phyloP scores from a whole-genome alignment of 2,113 vertebrate species.

The Gymnobelideus leadbeateri region DNA sequence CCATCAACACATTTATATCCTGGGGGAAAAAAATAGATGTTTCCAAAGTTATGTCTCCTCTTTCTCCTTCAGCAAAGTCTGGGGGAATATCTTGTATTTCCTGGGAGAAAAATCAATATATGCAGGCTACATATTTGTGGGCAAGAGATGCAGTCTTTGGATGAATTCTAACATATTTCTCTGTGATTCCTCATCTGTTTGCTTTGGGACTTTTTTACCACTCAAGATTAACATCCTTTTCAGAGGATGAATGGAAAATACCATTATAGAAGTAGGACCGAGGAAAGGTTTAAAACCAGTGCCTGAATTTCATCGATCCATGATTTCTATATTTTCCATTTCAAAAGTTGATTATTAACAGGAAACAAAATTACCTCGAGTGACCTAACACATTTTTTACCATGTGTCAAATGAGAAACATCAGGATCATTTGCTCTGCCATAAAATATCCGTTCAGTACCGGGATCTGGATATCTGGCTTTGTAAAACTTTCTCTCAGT shows the following conservation, averaged over 20 bases:
- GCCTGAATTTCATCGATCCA: no score
- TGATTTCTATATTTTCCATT: background rate
- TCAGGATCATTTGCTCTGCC: conserved; percentile 86
- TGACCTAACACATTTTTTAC: conserved; percentile 36
- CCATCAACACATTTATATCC: background rate
- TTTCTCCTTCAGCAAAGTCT: background rate
- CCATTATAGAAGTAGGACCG: background rate
- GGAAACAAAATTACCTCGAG: conserved; percentile 82
- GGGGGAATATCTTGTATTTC: background rate
- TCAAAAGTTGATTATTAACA: conserved; percentile 78
- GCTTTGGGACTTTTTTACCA: background rate
- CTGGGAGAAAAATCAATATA: background rate
- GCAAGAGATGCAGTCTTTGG: background rate
- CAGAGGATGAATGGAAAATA: background rate
- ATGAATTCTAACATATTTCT: background rate
- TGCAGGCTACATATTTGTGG: background rate
- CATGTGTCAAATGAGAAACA: conserved; percentile 68
- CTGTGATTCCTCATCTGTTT: background rate
- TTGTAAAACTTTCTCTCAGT: conserved; percentile 80
- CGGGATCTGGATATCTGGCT: conserved; percentile 74
- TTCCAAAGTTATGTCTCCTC: background rate
- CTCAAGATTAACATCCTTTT: background rate
- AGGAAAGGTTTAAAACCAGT: no score
- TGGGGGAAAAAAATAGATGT: background rate
- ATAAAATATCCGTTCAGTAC: conserved; percentile 77